A percentile compares a stretch with the other conserved stretches of the same genome.
Conservation (phyloP, 2,797 vertebrate genomes). For the Sebastes matsubarae region DNA sequence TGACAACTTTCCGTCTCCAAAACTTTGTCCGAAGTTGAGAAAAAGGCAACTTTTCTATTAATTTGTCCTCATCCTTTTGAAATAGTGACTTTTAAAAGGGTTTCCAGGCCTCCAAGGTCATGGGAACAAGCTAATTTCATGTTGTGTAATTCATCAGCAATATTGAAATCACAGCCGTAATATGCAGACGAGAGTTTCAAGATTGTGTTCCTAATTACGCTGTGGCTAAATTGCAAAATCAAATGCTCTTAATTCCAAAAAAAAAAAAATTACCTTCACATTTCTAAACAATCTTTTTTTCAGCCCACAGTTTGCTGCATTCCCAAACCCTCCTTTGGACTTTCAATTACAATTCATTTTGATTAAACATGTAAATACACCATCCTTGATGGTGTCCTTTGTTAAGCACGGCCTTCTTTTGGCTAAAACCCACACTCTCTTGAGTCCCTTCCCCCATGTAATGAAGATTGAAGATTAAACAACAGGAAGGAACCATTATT, state of each 20-base stretch:
- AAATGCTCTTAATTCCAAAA: constrained; percentile 28
- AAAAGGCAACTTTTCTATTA: constrained; percentile 3
- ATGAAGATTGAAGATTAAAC: constrained; percentile 87
- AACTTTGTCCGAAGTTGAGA: constrained; percentile 7
- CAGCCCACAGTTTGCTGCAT: constrained; percentile 12
- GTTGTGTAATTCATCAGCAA: constrained; percentile 7
- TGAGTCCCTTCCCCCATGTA: constrained; percentile 64
- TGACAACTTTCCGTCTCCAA: constrained; percentile 27
- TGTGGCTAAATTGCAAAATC: constrained; percentile 8
- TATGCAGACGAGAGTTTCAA: background rate
- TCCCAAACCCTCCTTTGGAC: constrained; percentile 43
- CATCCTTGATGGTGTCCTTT: constrained; percentile 76
- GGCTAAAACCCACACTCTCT: constrained; percentile 59
- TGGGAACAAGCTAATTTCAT: background rate
- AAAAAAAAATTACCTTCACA: constrained; percentile 35
- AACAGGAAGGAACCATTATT: constrained; percentile 79
- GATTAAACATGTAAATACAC: constrained; percentile 64
- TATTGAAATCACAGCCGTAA: constrained; percentile 22
- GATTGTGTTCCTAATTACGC: constrained; percentile 28
- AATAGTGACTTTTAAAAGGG: constrained; percentile 17
- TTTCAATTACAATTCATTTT: constrained; percentile 61
- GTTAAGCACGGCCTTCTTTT: constrained; percentile 65
- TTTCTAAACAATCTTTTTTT: constrained; percentile 25
- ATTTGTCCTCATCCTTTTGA: constrained; percentile 17
- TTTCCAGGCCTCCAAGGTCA: constrained; percentile 31